Evolutionary conservation across 1,140 invertebrate genomes (phyloP).

Genomic region (Charaxes varanes): DNA sequence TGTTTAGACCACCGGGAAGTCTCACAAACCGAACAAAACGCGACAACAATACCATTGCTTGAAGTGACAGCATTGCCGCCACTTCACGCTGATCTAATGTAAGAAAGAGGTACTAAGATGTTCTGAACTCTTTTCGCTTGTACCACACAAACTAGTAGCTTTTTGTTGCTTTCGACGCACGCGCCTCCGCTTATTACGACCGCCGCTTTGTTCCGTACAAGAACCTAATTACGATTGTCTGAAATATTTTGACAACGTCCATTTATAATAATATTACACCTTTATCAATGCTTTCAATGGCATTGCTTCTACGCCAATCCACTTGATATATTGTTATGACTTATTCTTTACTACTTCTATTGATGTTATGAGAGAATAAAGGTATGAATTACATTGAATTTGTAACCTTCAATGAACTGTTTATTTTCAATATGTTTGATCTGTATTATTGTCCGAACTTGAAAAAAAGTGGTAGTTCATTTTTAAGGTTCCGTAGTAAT

Average conservation of each 20-base stretch:
- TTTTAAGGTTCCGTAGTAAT: too few relatives aligned
- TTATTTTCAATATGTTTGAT: background rate
- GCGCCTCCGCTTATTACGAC: constrained; percentile 50
- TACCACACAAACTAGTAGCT: constrained; percentile 48
- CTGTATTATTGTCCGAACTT: too few relatives aligned
- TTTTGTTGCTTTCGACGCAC: constrained; percentile 57
- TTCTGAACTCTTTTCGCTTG: constrained; percentile 20
- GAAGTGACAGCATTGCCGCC: too few relatives aligned
- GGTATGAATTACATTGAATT: background rate
- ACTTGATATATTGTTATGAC: constrained; percentile 16
- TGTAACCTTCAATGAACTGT: background rate
- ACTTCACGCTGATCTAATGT: too few relatives aligned
- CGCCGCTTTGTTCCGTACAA: constrained; percentile 60
- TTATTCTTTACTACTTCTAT: constrained; percentile 5
- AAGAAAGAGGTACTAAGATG: too few relatives aligned
- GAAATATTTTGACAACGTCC: constrained; percentile 65
- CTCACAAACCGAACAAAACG: too few relatives aligned
- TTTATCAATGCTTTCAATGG: constrained; percentile 29
- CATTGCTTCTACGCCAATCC: constrained; percentile 10
- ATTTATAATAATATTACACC: constrained; percentile 61
- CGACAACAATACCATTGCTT: too few relatives aligned
- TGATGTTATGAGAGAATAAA: background rate
- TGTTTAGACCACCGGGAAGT: too few relatives aligned
- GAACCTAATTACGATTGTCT: constrained; percentile 68
- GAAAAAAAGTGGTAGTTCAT: too few relatives aligned